These are phyloP conservation scores for Synodontis membranacea DNA, from an alignment of 2,113 vertebrate genomes.

Conservation along the genomic window DNA sequence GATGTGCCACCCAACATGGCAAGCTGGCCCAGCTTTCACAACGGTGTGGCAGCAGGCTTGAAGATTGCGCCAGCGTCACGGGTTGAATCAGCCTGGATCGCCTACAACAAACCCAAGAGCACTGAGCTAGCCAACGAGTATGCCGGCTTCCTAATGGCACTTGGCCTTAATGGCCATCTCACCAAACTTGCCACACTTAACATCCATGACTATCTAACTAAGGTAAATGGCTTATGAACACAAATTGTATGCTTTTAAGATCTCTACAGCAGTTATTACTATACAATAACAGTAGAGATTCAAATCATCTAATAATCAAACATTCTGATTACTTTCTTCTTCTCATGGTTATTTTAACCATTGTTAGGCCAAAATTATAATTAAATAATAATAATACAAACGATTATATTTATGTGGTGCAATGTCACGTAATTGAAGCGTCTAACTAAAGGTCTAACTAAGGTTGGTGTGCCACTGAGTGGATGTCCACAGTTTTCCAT, in stretches of 20 bases:
- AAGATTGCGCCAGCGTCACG: slow-evolving; percentile 95
- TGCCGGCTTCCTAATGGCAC: slow-evolving; percentile 95
- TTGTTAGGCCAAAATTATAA: neutral
- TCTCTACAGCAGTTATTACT: neutral
- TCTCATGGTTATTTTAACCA: neutral
- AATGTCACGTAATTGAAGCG: neutral
- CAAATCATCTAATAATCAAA: neutral
- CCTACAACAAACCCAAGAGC: slow-evolving; percentile 96
- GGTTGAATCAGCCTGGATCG: slow-evolving; percentile 97
- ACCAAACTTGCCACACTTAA: slow-evolving; percentile 95
- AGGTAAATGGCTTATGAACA: slow-evolving; percentile 71
- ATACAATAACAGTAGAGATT: neutral
- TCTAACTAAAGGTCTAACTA: neutral
- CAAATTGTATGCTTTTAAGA: neutral
- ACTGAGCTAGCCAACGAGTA: slow-evolving; percentile 93
- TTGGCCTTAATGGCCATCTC: slow-evolving; percentile 94
- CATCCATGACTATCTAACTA: slow-evolving; percentile 95
- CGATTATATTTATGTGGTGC: neutral
- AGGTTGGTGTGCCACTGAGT: neutral
- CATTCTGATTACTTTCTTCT: neutral
- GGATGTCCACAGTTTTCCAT: neutral
- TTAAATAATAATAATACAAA: neutral
- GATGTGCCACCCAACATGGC: slow-evolving; percentile 98
- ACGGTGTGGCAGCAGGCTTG: slow-evolving; percentile 91
- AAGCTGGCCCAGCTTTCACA: slow-evolving; percentile 97